Evolutionary conservation across 2,797 vertebrate genomes (phyloP), one percentile per base, ranked within the genome.

Genomic region (Falco peregrinus): DNA sequence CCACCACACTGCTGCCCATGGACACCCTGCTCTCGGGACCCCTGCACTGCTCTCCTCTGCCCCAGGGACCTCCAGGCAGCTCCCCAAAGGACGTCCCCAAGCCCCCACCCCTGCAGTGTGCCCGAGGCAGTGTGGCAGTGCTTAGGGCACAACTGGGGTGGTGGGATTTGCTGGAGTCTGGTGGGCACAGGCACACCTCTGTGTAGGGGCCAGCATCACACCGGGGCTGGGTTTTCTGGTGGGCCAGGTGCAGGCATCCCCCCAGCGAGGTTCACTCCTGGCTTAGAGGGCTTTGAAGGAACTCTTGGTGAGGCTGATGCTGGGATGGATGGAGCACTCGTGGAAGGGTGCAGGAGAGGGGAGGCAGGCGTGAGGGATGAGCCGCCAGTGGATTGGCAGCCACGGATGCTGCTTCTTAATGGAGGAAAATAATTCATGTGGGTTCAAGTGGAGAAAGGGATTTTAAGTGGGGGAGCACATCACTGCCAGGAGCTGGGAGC

Each of bases 181-280:
- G 16, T 22, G n/a, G 51, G 7, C 16, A 33, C 0, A 0, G 63
- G 13, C 67, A 24, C 1, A 10, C 8, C 12, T 35, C 61, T 1
- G 0, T 0, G n/a, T 33, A 31, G 53, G 51, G 2, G 3, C 31
- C 1, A 10, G 35, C 14, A 18, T 18, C 13, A 1, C 1, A 3
- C 8, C 3, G 17, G 24, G 6, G 71, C 1, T 11, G 48, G 51
- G 39, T 56, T 53, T 64, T 37, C 26, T 3, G 1, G 15, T 10
- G 53, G 43, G 19, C 13, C 3, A 25, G 25, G 9, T 25, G 11
- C 24, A 26, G 0, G 3, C 8, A 2, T 17, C 31, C 15, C 11
- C 6, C 1, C 2, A 56, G 5, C 9, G 3, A n/a, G 29, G 10
- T 15, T 75, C 21, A 10, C 16, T 68, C 25, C n/a, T 29, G 76